These are phyloP conservation scores for Platycercus adscitus DNA, from an alignment of 2,113 vertebrate species.

Conservation along the genomic window DNA sequence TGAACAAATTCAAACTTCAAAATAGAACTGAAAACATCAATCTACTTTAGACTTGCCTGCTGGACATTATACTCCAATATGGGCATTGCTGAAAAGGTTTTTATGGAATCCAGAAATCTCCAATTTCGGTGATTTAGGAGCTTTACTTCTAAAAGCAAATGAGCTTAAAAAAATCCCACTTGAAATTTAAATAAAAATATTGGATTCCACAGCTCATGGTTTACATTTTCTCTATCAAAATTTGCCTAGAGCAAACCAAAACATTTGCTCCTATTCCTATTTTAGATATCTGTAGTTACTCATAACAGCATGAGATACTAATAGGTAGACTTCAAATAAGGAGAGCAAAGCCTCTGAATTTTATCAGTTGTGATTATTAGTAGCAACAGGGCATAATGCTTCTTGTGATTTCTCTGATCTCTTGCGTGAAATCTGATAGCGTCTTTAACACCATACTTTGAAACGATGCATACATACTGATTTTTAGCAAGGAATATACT, in stretches of 20 bases:
- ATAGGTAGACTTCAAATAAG: background rate
- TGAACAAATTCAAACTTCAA: background rate
- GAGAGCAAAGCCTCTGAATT: background rate
- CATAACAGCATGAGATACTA: background rate
- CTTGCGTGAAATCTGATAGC: background rate
- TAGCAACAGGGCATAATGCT: background rate
- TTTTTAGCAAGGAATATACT: background rate
- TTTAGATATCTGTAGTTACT: background rate
- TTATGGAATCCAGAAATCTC: background rate
- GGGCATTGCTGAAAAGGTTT: background rate
- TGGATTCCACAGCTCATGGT: background rate
- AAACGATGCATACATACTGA: background rate
- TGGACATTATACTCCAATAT: background rate
- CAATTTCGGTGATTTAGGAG: background rate
- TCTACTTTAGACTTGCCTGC: background rate
- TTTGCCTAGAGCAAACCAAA: background rate
- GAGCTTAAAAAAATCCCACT: background rate
- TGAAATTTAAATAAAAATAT: background rate
- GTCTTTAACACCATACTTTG: background rate
- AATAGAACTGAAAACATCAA: background rate
- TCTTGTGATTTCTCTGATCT: background rate
- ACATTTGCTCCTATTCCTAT: background rate
- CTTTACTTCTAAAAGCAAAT: background rate
- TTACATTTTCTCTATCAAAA: background rate
- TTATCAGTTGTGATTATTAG: background rate